A percentile compares a stretch with the other conserved stretches of the same genome.
Conservation (phyloP, 2,888 invertebrate species). For the Microplitis manilae region DNA sequence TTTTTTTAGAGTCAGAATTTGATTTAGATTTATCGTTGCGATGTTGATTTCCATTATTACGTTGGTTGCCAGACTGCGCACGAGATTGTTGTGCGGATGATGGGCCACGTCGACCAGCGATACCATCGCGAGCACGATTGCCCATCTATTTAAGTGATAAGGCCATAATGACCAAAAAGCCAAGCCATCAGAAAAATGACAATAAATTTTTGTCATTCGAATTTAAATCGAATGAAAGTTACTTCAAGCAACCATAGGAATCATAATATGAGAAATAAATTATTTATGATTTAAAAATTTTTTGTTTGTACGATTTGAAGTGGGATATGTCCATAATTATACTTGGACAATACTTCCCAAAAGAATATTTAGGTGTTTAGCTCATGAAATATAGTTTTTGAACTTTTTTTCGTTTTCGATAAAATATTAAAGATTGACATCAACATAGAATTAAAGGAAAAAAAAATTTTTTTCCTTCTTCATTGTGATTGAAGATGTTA, state of each 20-base stretch:
- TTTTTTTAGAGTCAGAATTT: constrained; percentile 71
- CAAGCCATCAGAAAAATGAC: constrained; percentile 33
- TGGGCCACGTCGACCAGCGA: constrained; percentile 70
- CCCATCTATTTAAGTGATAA: constrained; percentile 67
- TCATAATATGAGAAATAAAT: constrained; percentile 44
- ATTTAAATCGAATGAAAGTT: constrained; percentile 55
- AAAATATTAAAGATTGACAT: constrained; percentile 32
- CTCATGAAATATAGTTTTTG: no score
- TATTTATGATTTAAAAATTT: constrained; percentile 50
- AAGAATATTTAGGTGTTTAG: neutral
- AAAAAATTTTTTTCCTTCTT: constrained; percentile 37
- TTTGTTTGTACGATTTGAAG: constrained; percentile 12
- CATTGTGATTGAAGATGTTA: constrained; percentile 34
- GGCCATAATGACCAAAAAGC: constrained; percentile 59
- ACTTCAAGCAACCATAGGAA: constrained; percentile 52
- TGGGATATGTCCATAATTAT: constrained; percentile 5
- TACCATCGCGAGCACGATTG: constrained; percentile 71
- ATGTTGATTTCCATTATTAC: constrained; percentile 71
- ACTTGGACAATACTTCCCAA: constrained; percentile 21
- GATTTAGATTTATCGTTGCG: constrained; percentile 72
- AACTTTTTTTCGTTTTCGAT: constrained; percentile 16
- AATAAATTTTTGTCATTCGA: constrained; percentile 56
- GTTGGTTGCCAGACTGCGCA: constrained; percentile 70
- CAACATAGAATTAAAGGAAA: neutral
- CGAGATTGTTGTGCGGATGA: constrained; percentile 67